Percentiles rank a stretch among this genome's conserved stretches.
phyloP scores from a whole-genome alignment of 2,113 vertebrate species.

The Elephas maximus region DNA sequence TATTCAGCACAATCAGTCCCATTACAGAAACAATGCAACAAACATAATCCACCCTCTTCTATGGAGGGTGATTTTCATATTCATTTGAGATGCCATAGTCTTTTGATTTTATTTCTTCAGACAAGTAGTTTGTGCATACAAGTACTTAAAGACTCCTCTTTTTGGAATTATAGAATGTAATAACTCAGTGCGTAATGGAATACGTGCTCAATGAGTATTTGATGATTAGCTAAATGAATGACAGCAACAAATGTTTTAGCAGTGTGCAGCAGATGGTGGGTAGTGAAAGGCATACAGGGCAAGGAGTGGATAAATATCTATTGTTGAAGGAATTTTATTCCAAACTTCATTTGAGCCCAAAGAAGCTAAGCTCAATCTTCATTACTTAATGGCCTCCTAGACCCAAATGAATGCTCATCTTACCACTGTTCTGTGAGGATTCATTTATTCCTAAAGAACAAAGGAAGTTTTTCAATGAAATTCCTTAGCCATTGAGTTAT shows the following conservation, averaged over 20 bases:
- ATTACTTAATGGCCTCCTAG: conserved; percentile 30
- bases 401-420: conserved; percentile 28
- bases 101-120: conserved; percentile 75
- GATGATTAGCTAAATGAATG: conserved; percentile 65
- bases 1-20: conserved; percentile 69
- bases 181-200: conserved; percentile 50
- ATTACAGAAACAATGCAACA: conserved; percentile 70
- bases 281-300: neutral
- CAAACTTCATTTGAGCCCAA: conserved; percentile 6
- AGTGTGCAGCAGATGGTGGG: conserved; percentile 28
- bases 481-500: conserved; percentile 60
- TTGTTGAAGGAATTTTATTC: conserved; percentile 60
- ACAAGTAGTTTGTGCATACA: conserved; percentile 53
- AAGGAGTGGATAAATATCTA: neutral
- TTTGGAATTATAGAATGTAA: conserved; percentile 62
- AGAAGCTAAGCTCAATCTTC: conserved; percentile 62
- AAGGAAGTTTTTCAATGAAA: conserved; percentile 45
- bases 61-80: conserved; percentile 52
- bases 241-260: conserved; percentile 1
- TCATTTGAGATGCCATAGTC: conserved; percentile 53
- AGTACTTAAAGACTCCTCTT: conserved; percentile 50
- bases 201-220: conserved; percentile 6
- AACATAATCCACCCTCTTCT: conserved; percentile 46
- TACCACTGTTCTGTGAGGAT: conserved; percentile 8
- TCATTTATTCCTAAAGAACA: conserved; percentile 62